Evolutionary conservation across 2,888 invertebrate genomes (phyloP).

Genomic region (Iphiclides podalirius): DNA sequence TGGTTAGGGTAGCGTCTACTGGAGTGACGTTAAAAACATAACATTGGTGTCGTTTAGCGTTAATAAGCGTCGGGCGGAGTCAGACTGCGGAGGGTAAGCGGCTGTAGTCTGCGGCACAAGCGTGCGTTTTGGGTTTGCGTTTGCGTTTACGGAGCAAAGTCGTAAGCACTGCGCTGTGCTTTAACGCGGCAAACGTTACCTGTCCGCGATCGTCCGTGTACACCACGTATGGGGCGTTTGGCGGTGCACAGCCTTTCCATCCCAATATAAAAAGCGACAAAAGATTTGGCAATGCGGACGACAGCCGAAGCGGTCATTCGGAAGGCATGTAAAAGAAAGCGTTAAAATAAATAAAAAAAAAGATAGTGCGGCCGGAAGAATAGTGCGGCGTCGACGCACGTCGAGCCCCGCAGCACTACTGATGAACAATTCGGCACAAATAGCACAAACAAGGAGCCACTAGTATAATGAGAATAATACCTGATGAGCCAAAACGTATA

Average conservation of each 20-base stretch:
- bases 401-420: slow-evolving; percentile 58
- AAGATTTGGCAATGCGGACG: slow-evolving; percentile 71
- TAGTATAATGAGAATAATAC: slow-evolving; percentile 77
- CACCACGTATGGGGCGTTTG: slow-evolving; percentile 95
- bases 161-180: slow-evolving; percentile 31
- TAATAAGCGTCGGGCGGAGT: slow-evolving; percentile 38
- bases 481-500: slow-evolving; percentile 79
- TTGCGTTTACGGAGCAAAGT: slow-evolving; percentile 17
- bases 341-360: slow-evolving; percentile 74
- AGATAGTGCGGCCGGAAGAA: slow-evolving; percentile 66
- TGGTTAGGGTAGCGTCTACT: slow-evolving; percentile 8
- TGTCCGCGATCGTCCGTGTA: slow-evolving; percentile 98
- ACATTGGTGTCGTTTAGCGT: slow-evolving; percentile 29
- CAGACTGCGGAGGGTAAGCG: slow-evolving; percentile 23
- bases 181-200: slow-evolving; percentile 84
- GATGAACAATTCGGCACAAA: slow-evolving; percentile 70
- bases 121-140: slow-evolving; percentile 31
- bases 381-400: slow-evolving; percentile 56
- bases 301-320: slow-evolving; percentile 78
- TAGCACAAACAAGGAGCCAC: slow-evolving; percentile 73
- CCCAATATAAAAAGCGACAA: slow-evolving; percentile 76
- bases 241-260: slow-evolving; percentile 84
- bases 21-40: neutral
- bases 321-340: slow-evolving; percentile 81
- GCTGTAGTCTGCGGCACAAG: slow-evolving; percentile 34